Conservation (phyloP, 2,113 vertebrate species). For the Istiophorus platypterus region DNA sequence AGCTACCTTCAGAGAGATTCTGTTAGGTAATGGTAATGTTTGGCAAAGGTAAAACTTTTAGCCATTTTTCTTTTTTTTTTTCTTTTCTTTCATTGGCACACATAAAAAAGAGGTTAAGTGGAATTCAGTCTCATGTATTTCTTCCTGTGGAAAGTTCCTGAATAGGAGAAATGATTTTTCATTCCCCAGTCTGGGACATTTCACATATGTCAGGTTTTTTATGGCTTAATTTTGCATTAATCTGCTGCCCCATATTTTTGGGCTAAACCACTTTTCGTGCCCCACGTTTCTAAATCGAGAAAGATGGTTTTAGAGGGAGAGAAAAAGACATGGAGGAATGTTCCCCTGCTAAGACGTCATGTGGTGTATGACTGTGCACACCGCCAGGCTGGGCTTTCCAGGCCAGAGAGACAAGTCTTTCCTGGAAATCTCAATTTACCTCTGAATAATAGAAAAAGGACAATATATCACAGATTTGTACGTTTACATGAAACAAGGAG, state of each 20-base stretch:
- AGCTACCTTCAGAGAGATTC: slow-evolving; percentile 35
- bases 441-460: slow-evolving; percentile 65
- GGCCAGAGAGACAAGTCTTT: slow-evolving; percentile 65
- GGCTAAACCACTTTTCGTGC: slow-evolving; percentile 62
- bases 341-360: slow-evolving; percentile 80
- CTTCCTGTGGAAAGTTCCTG: slow-evolving; percentile 77
- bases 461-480: slow-evolving; percentile 61
- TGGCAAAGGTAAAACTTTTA: slow-evolving; percentile 47
- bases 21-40: slow-evolving; percentile 62
- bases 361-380: slow-evolving; percentile 75
- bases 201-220: slow-evolving; percentile 70
- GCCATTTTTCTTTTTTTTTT: slow-evolving; percentile 7
- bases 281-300: slow-evolving; percentile 71
- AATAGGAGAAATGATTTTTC: slow-evolving; percentile 63
- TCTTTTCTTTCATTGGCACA: slow-evolving; percentile 38
- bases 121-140: slow-evolving; percentile 70
- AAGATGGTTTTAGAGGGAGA: slow-evolving; percentile 70
- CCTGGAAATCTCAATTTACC: slow-evolving; percentile 81
- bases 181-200: slow-evolving; percentile 70
- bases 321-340: slow-evolving; percentile 75
- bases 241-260: slow-evolving; percentile 64
- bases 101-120: slow-evolving; percentile 54
- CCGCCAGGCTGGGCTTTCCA: slow-evolving; percentile 64
- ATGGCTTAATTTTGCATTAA: slow-evolving; percentile 73
- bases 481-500: slow-evolving; percentile 44